Base-by-base conservation (phyloP, 2,797 vertebrate genomes). In the Australoheros facetus region DNA sequence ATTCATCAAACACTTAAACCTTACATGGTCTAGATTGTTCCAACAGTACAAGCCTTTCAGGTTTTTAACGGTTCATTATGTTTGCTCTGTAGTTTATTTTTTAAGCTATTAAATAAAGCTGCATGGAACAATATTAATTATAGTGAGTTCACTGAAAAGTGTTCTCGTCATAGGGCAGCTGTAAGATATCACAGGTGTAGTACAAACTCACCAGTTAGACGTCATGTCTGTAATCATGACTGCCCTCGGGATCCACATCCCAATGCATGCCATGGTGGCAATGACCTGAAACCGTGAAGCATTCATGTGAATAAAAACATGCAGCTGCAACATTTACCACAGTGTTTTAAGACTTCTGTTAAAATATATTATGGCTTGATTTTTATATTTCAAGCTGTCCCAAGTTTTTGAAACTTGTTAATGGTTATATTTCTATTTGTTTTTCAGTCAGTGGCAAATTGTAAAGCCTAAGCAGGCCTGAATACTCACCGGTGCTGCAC, bases 141-240 rank as follows among this genome's bases (percentile, higher is more conserved):
- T 14, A 48, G 45, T 17, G 45, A 48, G 16, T 17, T 17, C 45
- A 51, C 16, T 7, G 16, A 51, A 51, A 19, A 51, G 45, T 51
- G 14, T 7, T 17, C 5, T 19, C 8, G 3, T 53, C 17, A n/a
- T 6, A 4, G 48, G 17, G 17, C 17, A 19, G 17, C 48, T 53
- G 17, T n/a, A 53, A n/a, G 48, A 19, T 53, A 8, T 19, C 17
- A 6, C 16, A 42, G 5, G 3, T 32, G 39, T 30, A 26, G 11
- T 17, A 3, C 69, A 13, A 79, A 79, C 95, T 66, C 93, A 98
- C 97, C 96, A 93, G 89, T 95, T 95, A 21, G 97, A 96, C 7
- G 96, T 96, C 92, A 97, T 96, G 83, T 97, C 97, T 78, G 97
- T 97, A 90, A 98, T 93, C 96, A 98, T 96, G 4, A 96, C 95